Evolutionary conservation across 2,113 vertebrate genomes (phyloP), one percentile per base, ranked within the genome.

Genomic region (Chaetorhynchus papuensis): DNA sequence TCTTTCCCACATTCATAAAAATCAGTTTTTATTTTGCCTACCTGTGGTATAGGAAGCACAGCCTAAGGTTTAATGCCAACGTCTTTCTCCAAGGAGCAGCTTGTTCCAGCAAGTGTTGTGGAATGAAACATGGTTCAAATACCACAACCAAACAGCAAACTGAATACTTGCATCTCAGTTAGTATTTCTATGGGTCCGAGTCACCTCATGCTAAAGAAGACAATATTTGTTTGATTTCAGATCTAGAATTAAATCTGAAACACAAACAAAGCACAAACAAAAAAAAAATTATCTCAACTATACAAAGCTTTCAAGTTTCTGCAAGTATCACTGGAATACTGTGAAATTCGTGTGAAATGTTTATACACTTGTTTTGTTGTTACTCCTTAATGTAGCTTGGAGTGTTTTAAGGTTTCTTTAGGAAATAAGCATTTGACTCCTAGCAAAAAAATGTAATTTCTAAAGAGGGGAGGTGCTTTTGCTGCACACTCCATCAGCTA

Each of bases 1-100:
- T 83, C 27, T 54, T 15, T 77, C 9, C 13, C 6, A 41, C 1
- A 13, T 28, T 79, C 4, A 0, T 28, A 28, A 69, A 35, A 27
- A 5, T 0, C 4, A 3, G 2, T 7, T 20, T 3, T 2, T 2
- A 27, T 77, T 76, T 27, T 28, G 18, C 13, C 18, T 64, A 10
- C 11, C 26, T 79, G 6, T 52, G 19, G 6, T 60, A 33, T 19
- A 12, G 30, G 8, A 83, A 72, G 10, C 31, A 53, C 9, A 35
- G 35, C 6, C 2, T 63, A 56, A 19, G 69, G 8, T 65, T 95
- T 60, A 76, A 64, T 41, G 23, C 8, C 49, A 52, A 47, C 65
- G 7, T 4, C 9, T 45, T 82, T 87, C 28, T 78, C 28, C 20
- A 30, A 35, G 30, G 9, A 64, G 7, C 12, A 3, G 26, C 45